These are phyloP conservation scores for Nymphicus hollandicus DNA, from an alignment of 2,113 vertebrate species.

Conservation along the genomic window DNA sequence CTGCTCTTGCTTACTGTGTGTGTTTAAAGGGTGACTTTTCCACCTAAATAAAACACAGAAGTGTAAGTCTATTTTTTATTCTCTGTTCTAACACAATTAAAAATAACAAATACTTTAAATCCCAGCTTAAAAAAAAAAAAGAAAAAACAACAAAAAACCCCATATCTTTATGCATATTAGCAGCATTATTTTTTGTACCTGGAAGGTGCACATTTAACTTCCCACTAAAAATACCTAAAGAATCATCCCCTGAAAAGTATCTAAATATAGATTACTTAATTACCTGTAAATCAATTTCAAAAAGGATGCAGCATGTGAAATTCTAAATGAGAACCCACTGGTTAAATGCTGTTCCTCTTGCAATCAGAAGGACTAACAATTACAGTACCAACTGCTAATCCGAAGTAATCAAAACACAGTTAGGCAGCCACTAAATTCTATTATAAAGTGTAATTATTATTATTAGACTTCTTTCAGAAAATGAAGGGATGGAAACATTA, in stretches of 20 bases:
- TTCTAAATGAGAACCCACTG: not conserved
- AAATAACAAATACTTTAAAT: not conserved
- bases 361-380: conserved; percentile 60
- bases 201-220: conserved; percentile 39
- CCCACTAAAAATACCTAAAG: conserved; percentile 37
- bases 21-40: not conserved
- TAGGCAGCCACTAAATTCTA: conserved; percentile 52
- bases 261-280: conserved; percentile 71
- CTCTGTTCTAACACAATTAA: not conserved
- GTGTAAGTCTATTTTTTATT: not conserved
- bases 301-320: not conserved
- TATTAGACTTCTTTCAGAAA: conserved; percentile 58
- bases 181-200: conserved; percentile 16
- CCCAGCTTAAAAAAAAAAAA: not conserved
- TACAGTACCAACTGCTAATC: conserved; percentile 31
- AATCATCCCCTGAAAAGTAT: conserved; percentile 30
- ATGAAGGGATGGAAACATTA: conserved; percentile 12
- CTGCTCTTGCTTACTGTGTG: not conserved
- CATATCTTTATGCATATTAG: not conserved
- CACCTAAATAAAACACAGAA: not conserved
- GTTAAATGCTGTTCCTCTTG: not conserved
- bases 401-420: conserved; percentile 68
- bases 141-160: not conserved
- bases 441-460: conserved; percentile 62
- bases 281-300: conserved; percentile 55